phyloP scores from a whole-genome alignment of 2,113 vertebrate species.

The Hydrolagus affinis region DNA sequence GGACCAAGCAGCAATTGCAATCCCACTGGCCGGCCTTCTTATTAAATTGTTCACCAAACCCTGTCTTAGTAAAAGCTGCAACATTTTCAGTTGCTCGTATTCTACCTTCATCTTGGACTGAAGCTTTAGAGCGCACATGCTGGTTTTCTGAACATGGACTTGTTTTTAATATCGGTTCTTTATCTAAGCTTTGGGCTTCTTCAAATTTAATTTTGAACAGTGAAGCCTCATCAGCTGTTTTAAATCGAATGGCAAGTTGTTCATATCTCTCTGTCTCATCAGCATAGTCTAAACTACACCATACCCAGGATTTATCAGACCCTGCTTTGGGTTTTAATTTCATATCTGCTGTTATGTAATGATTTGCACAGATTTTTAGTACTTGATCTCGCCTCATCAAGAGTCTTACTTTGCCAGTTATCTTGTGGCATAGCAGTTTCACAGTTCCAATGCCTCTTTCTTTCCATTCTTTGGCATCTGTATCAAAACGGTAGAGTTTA shows the following conservation, averaged over 20 bases:
- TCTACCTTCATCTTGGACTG: not conserved
- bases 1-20: not conserved
- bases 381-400: constrained; percentile 96
- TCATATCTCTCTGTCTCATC: constrained; percentile 84
- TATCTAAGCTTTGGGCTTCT: constrained; percentile 69
- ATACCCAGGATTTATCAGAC: constrained; percentile 92
- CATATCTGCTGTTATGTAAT: constrained; percentile 89
- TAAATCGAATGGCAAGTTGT: constrained; percentile 90
- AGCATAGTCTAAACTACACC: constrained; percentile 91
- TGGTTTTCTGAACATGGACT: constrained; percentile 42
- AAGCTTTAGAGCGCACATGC: not conserved
- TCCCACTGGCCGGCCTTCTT: constrained; percentile 27
- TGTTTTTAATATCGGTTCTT: constrained; percentile 41
- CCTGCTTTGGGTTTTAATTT: constrained; percentile 76
- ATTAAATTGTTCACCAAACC: constrained; percentile 18
- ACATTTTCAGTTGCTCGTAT: constrained; percentile 10
- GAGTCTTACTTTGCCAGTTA: constrained; percentile 82
- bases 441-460: constrained; percentile 87
- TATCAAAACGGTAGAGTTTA: constrained; percentile 86
- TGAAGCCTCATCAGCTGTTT: constrained; percentile 84
- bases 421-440: constrained; percentile 86
- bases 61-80: constrained; percentile 16
- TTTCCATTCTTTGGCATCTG: constrained; percentile 90
- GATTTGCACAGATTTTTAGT: constrained; percentile 95
- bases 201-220: constrained; percentile 89